These are phyloP conservation scores for Nebria ingens DNA, from an alignment of 1,140 invertebrate genomes.

Conservation along the genomic window DNA sequence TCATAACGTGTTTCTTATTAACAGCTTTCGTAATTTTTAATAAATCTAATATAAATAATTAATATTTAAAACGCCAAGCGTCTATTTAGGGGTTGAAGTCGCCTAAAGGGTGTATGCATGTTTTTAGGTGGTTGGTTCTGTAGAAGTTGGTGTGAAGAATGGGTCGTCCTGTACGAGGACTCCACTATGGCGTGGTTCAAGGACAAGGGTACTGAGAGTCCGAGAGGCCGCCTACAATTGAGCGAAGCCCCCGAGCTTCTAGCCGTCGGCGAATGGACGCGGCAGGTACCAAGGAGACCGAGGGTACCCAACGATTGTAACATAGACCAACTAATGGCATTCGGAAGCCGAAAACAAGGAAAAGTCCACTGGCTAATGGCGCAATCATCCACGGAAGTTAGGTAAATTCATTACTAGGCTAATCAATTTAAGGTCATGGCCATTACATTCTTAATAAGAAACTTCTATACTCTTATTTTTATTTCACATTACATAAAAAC, in stretches of 20 bases:
- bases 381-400: constrained; percentile 30
- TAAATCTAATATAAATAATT: too few relatives aligned
- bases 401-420: too few relatives aligned
- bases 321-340: constrained; percentile 56
- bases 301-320: constrained; percentile 50
- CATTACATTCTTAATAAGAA: too few relatives aligned
- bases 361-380: constrained; percentile 32
- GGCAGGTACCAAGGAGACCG: constrained; percentile 55
- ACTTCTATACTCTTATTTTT: too few relatives aligned
- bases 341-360: constrained; percentile 38
- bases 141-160: constrained; percentile 69
- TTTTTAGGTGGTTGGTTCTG: constrained; percentile 65
- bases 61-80: too few relatives aligned
- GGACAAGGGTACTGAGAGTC: constrained; percentile 41
- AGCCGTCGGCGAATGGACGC: constrained; percentile 65
- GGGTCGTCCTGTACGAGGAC: constrained; percentile 69
- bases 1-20: too few relatives aligned
- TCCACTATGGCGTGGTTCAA: constrained; percentile 70
- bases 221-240: constrained; percentile 45
- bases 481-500: too few relatives aligned
- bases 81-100: too few relatives aligned
- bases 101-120: too few relatives aligned
- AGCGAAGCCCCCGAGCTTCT: constrained; percentile 67
- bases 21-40: too few relatives aligned
- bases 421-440: too few relatives aligned